Evolutionary conservation across 2,797 vertebrate genomes (phyloP).

Genomic region (Knipowitschia caucasica): DNA sequence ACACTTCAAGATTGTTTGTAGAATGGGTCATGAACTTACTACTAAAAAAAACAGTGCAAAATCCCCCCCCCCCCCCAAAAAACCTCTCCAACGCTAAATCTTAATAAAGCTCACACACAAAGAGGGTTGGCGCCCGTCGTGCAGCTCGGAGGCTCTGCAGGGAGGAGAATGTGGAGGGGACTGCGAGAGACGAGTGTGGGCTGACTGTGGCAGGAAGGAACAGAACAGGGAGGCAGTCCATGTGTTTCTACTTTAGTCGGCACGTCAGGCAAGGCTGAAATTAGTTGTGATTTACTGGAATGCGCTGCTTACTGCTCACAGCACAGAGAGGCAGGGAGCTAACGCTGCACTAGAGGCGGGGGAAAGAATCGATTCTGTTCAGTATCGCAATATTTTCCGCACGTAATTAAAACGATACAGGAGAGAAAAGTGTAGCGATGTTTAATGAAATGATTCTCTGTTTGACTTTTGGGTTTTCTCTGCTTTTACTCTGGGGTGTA

Average conservation of each 20-base stretch:
- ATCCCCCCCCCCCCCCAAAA: no score
- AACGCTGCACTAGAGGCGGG: slow-evolving; percentile 24
- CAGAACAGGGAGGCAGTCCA: slow-evolving; percentile 57
- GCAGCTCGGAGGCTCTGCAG: slow-evolving; percentile 8
- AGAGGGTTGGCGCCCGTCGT: background rate
- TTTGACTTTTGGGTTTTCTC: no score
- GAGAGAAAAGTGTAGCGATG: no score
- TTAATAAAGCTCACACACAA: slow-evolving; percentile 3
- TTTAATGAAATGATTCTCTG: no score
- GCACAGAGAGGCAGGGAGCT: slow-evolving; percentile 31
- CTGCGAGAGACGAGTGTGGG: slow-evolving; percentile 51
- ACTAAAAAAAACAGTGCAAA: background rate
- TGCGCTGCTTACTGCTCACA: slow-evolving; percentile 63
- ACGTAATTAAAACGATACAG: no score
- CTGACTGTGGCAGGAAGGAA: slow-evolving; percentile 59
- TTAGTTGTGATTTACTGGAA: slow-evolving; percentile 75
- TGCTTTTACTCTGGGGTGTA: no score
- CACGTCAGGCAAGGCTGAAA: slow-evolving; percentile 67
- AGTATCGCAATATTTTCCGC: no score
- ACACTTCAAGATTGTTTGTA: no score
- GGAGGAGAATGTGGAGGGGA: slow-evolving; percentile 29
- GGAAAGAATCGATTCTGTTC: background rate
- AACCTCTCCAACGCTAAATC: no score
- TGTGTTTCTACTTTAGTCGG: slow-evolving; percentile 68
- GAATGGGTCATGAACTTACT: no score